These are phyloP conservation scores for Cenopis cana DNA, from an alignment of 2,888 invertebrate genomes.

Conservation along the genomic window DNA sequence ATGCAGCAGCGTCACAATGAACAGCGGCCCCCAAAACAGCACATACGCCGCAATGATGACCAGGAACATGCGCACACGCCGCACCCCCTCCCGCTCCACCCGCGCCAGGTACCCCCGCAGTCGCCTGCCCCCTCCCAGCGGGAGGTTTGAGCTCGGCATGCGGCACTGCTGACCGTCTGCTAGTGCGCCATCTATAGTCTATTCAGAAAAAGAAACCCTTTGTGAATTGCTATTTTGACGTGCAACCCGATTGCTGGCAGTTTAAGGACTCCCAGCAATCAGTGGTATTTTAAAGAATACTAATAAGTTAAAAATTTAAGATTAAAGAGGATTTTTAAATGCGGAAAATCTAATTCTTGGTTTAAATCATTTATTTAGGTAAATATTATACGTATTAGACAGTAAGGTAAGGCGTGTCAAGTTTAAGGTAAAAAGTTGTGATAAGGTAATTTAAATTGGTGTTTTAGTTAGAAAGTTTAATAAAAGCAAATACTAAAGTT, in stretches of 20 bases:
- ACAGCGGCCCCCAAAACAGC: slow-evolving; percentile 96
- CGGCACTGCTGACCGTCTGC: slow-evolving; percentile 68
- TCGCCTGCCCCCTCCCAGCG: slow-evolving; percentile 88
- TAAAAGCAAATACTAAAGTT: background rate
- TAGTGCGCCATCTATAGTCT: slow-evolving; percentile 78
- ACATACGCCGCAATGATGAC: slow-evolving; percentile 94
- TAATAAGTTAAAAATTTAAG: background rate
- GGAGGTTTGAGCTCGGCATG: slow-evolving; percentile 68
- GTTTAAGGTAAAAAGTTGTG: slow-evolving; percentile 1
- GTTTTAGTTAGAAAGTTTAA: background rate
- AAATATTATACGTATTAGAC: background rate
- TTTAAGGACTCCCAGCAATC: background rate
- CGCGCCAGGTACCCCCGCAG: slow-evolving; percentile 91
- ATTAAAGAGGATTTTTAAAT: slow-evolving; percentile 11
- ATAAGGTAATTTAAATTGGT: background rate
- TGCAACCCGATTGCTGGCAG: background rate
- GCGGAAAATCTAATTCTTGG: slow-evolving; percentile 1
- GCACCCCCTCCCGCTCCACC: slow-evolving; percentile 92
- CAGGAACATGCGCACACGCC: slow-evolving; percentile 93
- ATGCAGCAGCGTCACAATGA: slow-evolving; percentile 92
- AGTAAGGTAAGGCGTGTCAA: slow-evolving; percentile 5
- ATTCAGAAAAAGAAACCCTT: slow-evolving; percentile 47
- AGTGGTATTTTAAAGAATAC: background rate
- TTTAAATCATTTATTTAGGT: slow-evolving; percentile 1
- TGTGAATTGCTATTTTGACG: background rate